Conservation (phyloP, 2,797 vertebrate genomes). For the Brachymystax lenok region DNA sequence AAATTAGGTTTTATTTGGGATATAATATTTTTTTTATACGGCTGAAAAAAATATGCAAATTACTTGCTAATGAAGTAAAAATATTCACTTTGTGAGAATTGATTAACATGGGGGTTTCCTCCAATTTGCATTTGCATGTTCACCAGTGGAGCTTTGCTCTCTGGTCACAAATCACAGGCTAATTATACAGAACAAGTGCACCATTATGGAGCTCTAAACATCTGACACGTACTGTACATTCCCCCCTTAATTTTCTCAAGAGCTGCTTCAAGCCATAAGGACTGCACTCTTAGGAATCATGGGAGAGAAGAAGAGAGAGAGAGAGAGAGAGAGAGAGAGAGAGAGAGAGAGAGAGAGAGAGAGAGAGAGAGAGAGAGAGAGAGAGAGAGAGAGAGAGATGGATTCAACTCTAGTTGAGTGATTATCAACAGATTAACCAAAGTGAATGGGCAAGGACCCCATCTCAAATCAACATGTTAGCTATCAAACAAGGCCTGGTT, state of each 20-base stretch:
- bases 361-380: too few relatives aligned
- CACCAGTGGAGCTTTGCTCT: slow-evolving; percentile 74
- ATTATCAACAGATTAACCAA: slow-evolving; percentile 60
- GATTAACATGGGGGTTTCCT: slow-evolving; percentile 76
- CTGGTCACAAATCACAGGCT: slow-evolving; percentile 79
- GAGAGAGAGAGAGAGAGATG: too few relatives aligned
- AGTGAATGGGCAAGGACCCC: slow-evolving; percentile 46
- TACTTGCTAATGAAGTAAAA: slow-evolving; percentile 73
- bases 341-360: too few relatives aligned
- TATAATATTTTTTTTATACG: slow-evolving; percentile 69
- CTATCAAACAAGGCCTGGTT: slow-evolving; percentile 38
- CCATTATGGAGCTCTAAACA: slow-evolving; percentile 81
- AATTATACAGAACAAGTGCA: slow-evolving; percentile 79
- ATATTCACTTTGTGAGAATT: slow-evolving; percentile 72
- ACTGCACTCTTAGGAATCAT: slow-evolving; percentile 56
- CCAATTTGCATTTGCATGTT: slow-evolving; percentile 74
- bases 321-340: too few relatives aligned
- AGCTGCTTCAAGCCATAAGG: slow-evolving; percentile 65
- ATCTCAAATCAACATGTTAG: slow-evolving; percentile 33
- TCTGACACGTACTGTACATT: slow-evolving; percentile 73
- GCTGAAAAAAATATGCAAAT: slow-evolving; percentile 70
- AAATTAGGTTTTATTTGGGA: slow-evolving; percentile 70
- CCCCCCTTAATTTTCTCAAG: slow-evolving; percentile 80
- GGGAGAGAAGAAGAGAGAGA: slow-evolving; percentile 26
- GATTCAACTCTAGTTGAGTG: slow-evolving; percentile 43